phyloP scores from a whole-genome alignment of 2,113 vertebrate species.

The Thermophis baileyi region DNA sequence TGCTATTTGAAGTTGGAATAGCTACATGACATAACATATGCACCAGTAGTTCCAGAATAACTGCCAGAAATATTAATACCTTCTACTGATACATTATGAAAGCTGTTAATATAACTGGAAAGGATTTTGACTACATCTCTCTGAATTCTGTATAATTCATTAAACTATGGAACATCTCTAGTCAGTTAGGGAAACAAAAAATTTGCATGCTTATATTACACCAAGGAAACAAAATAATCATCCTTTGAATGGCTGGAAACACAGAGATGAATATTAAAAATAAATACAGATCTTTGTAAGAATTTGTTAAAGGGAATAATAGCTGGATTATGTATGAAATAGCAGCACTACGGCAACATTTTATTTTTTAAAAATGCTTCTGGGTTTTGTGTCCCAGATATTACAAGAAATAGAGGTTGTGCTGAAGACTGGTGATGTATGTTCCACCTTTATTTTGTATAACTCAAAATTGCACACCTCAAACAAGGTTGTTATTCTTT shows the following conservation, averaged over 20 bases:
- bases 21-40: slow-evolving; percentile 34
- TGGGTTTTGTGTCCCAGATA: neutral
- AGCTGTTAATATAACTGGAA: slow-evolving; percentile 44
- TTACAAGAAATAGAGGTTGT: neutral
- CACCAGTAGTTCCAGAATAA: slow-evolving; percentile 24
- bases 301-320: neutral
- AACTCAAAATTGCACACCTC: neutral
- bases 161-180: slow-evolving; percentile 17
- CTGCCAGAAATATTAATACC: slow-evolving; percentile 42
- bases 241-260: neutral
- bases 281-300: neutral
- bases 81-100: slow-evolving; percentile 52
- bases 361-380: neutral
- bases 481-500: neutral
- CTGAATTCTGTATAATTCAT: slow-evolving; percentile 33
- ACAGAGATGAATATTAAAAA: slow-evolving; percentile 1
- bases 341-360: neutral
- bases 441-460: neutral
- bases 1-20: slow-evolving; percentile 1
- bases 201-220: slow-evolving; percentile 10
- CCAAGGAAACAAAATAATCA: neutral
- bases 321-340: neutral
- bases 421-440: neutral
- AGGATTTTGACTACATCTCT: slow-evolving; percentile 33
- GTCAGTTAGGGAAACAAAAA: slow-evolving; percentile 30